Conservation (phyloP, 2,113 vertebrate species). For the Toxostoma redivivum region DNA sequence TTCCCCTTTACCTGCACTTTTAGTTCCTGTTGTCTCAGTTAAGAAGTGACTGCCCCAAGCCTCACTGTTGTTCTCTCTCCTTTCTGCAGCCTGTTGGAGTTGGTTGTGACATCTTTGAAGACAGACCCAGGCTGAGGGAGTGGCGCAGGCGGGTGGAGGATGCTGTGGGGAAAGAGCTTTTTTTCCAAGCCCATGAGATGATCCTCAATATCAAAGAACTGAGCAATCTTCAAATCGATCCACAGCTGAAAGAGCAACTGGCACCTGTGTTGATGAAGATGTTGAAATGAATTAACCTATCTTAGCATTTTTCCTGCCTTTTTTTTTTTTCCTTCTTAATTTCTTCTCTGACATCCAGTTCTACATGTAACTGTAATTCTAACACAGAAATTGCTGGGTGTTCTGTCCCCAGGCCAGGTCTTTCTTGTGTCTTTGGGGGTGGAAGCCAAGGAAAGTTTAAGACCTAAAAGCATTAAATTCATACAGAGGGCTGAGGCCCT, state of each 20-base stretch:
- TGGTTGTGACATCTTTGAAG: conserved; percentile 76
- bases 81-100: conserved; percentile 73
- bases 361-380: not conserved
- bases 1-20: not conserved
- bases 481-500: not conserved
- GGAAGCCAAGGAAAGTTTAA: not conserved
- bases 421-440: not conserved
- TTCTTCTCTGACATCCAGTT: not conserved
- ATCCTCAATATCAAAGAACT: conserved; percentile 67
- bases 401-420: not conserved
- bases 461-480: not conserved
- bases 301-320: not conserved
- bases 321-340: not conserved
- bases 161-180: conserved; percentile 75
- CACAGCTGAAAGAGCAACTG: conserved; percentile 60
- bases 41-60: not conserved
- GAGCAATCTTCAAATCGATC: conserved; percentile 56
- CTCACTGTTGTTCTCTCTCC: not conserved
- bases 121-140: conserved; percentile 70
- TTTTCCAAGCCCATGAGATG: conserved; percentile 74
- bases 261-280: conserved; percentile 67
- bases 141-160: conserved; percentile 81
- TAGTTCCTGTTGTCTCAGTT: not conserved
- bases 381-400: not conserved
- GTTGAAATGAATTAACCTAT: conserved; percentile 55